Evolutionary conservation across 2,797 vertebrate species (phyloP), one percentile per base, ranked within the genome.

Genomic region (Phrynocephalus vlangalii): DNA sequence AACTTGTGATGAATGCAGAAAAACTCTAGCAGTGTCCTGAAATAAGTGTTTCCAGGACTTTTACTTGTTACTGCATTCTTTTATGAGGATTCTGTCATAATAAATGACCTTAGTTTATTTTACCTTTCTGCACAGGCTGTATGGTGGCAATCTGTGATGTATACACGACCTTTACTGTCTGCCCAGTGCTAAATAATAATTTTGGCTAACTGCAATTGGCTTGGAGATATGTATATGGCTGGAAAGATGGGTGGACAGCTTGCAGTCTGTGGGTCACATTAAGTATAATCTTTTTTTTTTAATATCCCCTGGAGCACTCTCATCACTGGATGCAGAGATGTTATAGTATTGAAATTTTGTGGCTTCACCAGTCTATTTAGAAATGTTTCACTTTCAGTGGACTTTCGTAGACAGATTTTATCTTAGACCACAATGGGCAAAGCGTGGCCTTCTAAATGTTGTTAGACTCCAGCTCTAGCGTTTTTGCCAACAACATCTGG

Each of bases 11-110:
- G 33, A 82, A 60, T 6, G 16, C 0, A 78, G 56, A 86, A 13
- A 22, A 73, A 26, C 88, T 87, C 66, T 24, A 84, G 15, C 24
- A 77, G 71, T 56, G 87, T 87, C 50, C n/a, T 78, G 50, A 78
- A 87, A 38, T 67, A 82, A 84, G 75, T 89, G 3, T 72, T 56
- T 71, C 76, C n/a, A 79, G 38, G 28, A 33, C 5, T 79, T 76
- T 78, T 85, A 84, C 33, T 86, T 71, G n/a, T 52, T 56, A 6
- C 78, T 79, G 15, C 70, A 79, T 79, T 30, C 22, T 67, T 86
- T 38, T 86, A 5, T 86, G 66, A 79, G 5, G 16, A 56, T 79
- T 28, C 60, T 50, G 79, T 33, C 38, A 75, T 10, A 75, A 38
- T 44, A 75, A 44, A 75, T 75, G 33, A 75, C 16, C 30, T 44